Percentiles rank a stretch among this genome's conserved stretches.
These are phyloP conservation scores for Brachionus manjavacas DNA, from an alignment of 1,140 invertebrate species.

Conservation along the genomic window DNA sequence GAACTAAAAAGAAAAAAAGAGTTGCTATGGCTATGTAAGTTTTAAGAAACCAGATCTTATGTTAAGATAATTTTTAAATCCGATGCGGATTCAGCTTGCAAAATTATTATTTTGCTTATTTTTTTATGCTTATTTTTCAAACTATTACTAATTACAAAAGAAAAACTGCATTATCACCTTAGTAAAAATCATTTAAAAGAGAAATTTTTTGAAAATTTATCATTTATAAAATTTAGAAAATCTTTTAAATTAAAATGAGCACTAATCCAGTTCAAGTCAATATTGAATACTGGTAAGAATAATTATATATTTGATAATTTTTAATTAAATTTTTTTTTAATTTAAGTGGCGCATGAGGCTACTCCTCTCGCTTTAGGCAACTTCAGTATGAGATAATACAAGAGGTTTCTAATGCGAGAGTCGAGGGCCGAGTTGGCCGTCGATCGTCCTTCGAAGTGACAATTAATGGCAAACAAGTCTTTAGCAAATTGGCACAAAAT, in stretches of 20 bases:
- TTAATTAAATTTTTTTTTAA: not conserved
- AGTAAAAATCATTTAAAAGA: not conserved
- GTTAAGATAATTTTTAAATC: constrained; percentile 34
- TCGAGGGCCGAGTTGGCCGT: constrained; percentile 33
- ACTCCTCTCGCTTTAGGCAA: constrained; percentile 28
- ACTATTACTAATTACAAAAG: not conserved
- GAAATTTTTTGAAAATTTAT: not conserved
- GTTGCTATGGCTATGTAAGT: constrained; percentile 21
- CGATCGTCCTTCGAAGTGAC: constrained; percentile 41
- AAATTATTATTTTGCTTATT: not conserved
- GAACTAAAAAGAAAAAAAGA: not conserved
- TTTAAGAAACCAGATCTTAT: not conserved
- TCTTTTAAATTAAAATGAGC: not conserved
- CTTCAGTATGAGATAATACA: not conserved
- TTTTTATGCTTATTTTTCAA: too few species aligned
- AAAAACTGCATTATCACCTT: not conserved
- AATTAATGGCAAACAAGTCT: constrained; percentile 32
- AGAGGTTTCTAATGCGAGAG: constrained; percentile 35
- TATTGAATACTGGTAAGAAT: constrained; percentile 32
- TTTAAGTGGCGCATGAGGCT: constrained; percentile 41
- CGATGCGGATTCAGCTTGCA: not conserved
- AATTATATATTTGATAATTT: not conserved
- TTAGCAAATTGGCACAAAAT: constrained; percentile 11
- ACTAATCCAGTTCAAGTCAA: not conserved
- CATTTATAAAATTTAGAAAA: not conserved